A percentile compares a stretch with the other conserved stretches of the same genome.
Conservation (phyloP, 1,140 invertebrate genomes). For the Holcopasites calliopsidis region DNA sequence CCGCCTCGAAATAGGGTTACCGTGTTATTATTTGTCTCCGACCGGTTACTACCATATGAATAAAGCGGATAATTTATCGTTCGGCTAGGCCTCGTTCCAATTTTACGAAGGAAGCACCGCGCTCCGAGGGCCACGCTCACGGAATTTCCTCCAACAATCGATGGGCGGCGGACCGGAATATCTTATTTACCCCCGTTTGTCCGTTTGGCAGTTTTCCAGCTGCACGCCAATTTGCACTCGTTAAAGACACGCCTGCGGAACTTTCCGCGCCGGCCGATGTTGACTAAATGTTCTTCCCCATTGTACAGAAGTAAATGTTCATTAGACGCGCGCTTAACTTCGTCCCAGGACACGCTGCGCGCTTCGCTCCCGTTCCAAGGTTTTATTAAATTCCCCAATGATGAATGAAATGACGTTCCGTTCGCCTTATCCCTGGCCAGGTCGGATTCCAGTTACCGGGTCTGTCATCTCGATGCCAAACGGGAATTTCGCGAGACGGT, state of each 20-base stretch:
- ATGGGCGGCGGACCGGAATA: constrained; percentile 34
- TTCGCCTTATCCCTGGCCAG: background rate
- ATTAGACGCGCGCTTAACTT: constrained; percentile 11
- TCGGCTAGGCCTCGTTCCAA: background rate
- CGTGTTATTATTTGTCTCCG: constrained; percentile 45
- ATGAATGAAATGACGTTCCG: background rate
- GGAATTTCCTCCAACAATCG: constrained; percentile 30
- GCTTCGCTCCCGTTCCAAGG: background rate
- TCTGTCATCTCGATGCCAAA: too few relatives aligned
- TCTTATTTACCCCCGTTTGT: constrained; percentile 37
- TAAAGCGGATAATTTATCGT: constrained; percentile 16
- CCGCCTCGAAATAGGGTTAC: constrained; percentile 38
- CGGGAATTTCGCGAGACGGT: too few relatives aligned
- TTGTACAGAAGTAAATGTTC: constrained; percentile 21
- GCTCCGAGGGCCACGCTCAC: constrained; percentile 1
- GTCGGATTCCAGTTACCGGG: too few relatives aligned
- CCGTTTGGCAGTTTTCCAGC: constrained; percentile 43
- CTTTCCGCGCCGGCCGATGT: background rate
- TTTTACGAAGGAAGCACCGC: constrained; percentile 15
- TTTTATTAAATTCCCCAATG: background rate
- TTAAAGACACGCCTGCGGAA: constrained; percentile 36
- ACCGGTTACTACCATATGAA: background rate
- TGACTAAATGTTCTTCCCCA: constrained; percentile 21
- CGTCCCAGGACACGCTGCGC: background rate
- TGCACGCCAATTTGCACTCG: constrained; percentile 48